Conservation (phyloP, 2,888 invertebrate species). For the Candidula unifasciata region DNA sequence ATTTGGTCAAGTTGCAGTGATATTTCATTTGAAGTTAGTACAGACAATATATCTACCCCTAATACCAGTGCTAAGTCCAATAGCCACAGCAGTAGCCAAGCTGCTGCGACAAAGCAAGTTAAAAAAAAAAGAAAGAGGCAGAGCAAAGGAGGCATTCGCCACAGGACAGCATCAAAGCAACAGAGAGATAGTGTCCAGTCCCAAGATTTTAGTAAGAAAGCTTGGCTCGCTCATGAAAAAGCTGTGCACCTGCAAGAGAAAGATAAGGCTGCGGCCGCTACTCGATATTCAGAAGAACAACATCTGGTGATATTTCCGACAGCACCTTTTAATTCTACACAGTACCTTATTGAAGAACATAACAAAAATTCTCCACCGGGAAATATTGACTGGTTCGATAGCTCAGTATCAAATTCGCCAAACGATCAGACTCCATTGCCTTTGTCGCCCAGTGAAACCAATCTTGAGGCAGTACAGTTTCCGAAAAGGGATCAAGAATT, state of each 20-base stretch:
- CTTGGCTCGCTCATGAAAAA: slow-evolving; percentile 42
- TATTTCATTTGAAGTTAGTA: slow-evolving; percentile 19
- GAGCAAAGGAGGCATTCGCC: slow-evolving; percentile 45
- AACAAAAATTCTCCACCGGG: slow-evolving; percentile 2
- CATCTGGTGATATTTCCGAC: slow-evolving; percentile 32
- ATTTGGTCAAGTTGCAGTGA: slow-evolving; percentile 50
- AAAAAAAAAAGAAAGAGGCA: slow-evolving; percentile 43
- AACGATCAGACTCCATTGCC: slow-evolving; percentile 24
- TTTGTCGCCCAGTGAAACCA: slow-evolving; percentile 30
- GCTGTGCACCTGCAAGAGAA: slow-evolving; percentile 44
- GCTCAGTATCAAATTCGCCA: not conserved
- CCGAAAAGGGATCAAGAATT: slow-evolving; percentile 46
- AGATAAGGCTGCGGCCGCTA: slow-evolving; percentile 44
- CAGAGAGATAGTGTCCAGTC: not conserved
- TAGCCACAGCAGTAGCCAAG: not conserved
- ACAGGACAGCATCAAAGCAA: slow-evolving; percentile 20
- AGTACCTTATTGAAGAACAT: slow-evolving; percentile 51
- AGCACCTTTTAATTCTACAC: slow-evolving; percentile 49
- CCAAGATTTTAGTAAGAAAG: slow-evolving; percentile 27
- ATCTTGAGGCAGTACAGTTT: slow-evolving; percentile 13
- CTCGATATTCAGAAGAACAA: slow-evolving; percentile 17
- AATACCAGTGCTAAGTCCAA: no score
- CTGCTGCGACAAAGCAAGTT: not conserved
- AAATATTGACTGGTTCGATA: not conserved
- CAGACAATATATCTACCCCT: slow-evolving; percentile 27